Base-by-base conservation (phyloP, 2,797 vertebrate genomes). In the Artibeus lituratus region DNA sequence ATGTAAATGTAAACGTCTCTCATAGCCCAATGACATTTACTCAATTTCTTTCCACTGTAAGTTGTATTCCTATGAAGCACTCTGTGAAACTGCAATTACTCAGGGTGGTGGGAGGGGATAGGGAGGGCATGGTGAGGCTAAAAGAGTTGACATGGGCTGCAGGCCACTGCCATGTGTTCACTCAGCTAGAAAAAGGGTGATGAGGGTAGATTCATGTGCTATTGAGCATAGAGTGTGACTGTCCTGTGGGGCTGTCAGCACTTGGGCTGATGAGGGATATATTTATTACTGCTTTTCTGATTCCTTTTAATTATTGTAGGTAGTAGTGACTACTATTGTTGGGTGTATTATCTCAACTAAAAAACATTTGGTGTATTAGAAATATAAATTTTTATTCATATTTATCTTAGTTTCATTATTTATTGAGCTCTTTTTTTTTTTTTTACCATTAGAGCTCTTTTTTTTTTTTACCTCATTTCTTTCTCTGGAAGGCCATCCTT, bases 41-140 rank as follows among this genome's bases (percentile, higher is more conserved):
- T 94, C 32, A 59, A 42, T 88, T 90, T 47, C 70, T 16, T 94
- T 77, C 87, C 32, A 93, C 72, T 94, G 44, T 85, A 67, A 77
- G 42, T 92, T 90, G 42, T 69, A 69, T 93, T 85, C 7, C 9
- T 69, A 80, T 35, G 92, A 90, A 92, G 81, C 29, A 72, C 44
- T 87, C 49, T 95, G 85, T 85, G 51, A 96, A 94, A 88, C 92
- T 94, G 76, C 49, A 82, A 42, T 95, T 51, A 80, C 22, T n/a
- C 51, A 53, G 15, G 51, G 39, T 5, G n/a, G 22, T 51, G n/a
- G 19, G 53, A 65, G 32, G 21, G 21, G 62, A 14, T 26, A 21
- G 32, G 10, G 44, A 37, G 21, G 21, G 35, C 44, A 18, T 49
- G 10, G 26, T 18, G 19, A 49, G 35, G 11, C 73, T 86, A 49